A percentile compares a stretch with the other conserved stretches of the same genome.
These are phyloP conservation scores for Thamnophis sirtalis DNA, from an alignment of 2,113 vertebrate genomes.

Conservation along the genomic window DNA sequence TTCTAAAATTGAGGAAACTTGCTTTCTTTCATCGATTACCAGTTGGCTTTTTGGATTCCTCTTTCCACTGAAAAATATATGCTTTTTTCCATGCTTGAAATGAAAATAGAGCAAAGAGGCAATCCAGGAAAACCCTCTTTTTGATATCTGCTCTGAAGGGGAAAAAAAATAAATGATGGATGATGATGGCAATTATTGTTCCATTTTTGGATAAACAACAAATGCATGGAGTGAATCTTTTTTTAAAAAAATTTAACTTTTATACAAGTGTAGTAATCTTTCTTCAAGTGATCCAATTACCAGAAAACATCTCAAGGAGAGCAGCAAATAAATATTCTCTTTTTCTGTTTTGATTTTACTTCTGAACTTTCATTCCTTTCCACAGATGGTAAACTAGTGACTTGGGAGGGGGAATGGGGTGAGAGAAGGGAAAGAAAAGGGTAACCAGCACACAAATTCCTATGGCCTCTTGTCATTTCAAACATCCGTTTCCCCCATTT, in stretches of 20 bases:
- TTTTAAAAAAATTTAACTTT: slow-evolving; percentile 4
- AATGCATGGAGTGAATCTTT: slow-evolving; percentile 40
- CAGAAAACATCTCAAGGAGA: slow-evolving; percentile 56
- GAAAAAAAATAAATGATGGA: neutral
- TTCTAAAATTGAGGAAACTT: neutral
- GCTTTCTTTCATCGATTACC: neutral
- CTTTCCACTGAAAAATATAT: slow-evolving; percentile 47
- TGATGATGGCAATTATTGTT: neutral
- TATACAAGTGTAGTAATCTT: slow-evolving; percentile 54
- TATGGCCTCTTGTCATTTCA: neutral
- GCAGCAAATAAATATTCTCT: slow-evolving; percentile 60
- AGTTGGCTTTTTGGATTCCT: neutral
- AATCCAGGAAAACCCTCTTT: neutral
- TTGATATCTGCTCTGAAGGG: neutral
- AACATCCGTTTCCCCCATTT: slow-evolving; percentile 61
- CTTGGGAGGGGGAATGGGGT: neutral
- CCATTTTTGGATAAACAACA: slow-evolving; percentile 23
- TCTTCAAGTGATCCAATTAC: slow-evolving; percentile 60
- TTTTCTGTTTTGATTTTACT: slow-evolving; percentile 32
- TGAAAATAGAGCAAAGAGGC: neutral
- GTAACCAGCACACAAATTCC: slow-evolving; percentile 51
- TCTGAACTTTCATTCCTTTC: slow-evolving; percentile 59
- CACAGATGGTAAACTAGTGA: slow-evolving; percentile 65
- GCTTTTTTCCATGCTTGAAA: neutral
- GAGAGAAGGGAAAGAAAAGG: neutral